Evolutionary conservation across 2,113 vertebrate species (phyloP).

Genomic region (Ranitomeya variabilis): DNA sequence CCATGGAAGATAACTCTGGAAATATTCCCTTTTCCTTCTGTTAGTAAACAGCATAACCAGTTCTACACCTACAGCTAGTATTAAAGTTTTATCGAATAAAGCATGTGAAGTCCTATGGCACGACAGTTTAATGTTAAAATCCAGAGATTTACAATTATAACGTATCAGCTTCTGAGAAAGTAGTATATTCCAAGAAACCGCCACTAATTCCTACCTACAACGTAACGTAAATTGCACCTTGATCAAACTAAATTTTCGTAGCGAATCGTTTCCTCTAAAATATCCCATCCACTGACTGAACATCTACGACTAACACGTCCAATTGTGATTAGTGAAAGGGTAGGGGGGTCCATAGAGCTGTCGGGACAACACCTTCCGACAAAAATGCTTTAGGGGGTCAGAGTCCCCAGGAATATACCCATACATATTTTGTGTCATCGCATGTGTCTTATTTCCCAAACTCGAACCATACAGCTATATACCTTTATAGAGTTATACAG

Average conservation of each 20-base stretch:
- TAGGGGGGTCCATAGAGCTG: not conserved
- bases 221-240: not conserved
- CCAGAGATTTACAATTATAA: not conserved
- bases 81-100: not conserved
- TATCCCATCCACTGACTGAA: not conserved
- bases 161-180: not conserved
- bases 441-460: not conserved
- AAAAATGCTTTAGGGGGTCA: not conserved
- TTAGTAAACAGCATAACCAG: not conserved
- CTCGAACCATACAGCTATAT: not conserved
- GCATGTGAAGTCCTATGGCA: not conserved
- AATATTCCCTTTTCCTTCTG: not conserved
- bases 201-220: constrained; percentile 7
- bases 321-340: not conserved
- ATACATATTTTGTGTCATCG: not conserved
- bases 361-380: not conserved
- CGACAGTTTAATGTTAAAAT: not conserved
- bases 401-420: not conserved
- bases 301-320: not conserved
- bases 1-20: not conserved
- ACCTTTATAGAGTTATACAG: no score
- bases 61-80: not conserved
- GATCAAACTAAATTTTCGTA: not conserved
- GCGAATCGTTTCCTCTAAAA: not conserved
- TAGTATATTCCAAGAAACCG: not conserved